phyloP scores from a whole-genome alignment of 2,888 invertebrate genomes.

The Tuberolachnus salignus region DNA sequence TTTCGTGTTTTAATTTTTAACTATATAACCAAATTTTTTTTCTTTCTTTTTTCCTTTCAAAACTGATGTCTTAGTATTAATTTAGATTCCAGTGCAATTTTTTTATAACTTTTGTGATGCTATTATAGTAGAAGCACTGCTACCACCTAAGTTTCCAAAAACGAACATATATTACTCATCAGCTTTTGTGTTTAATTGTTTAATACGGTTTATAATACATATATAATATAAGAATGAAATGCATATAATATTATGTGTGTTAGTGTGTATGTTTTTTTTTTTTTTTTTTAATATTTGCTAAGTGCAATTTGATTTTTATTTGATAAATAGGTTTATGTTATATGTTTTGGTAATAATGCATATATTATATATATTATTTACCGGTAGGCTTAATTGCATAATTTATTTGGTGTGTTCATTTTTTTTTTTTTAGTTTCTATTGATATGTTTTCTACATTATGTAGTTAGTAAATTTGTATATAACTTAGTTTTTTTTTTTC shows the following conservation, averaged over 20 bases:
- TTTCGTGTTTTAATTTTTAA: constrained; percentile 38
- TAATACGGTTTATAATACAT: constrained; percentile 25
- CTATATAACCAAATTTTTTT: constrained; percentile 42
- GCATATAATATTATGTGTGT: constrained; percentile 28
- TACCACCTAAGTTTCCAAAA: constrained; percentile 51
- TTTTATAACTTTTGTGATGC: constrained; percentile 48
- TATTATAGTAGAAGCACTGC: constrained; percentile 34
- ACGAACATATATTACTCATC: constrained; percentile 32
- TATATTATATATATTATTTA: not conserved
- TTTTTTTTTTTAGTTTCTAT: constrained; percentile 22
- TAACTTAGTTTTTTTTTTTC: constrained; percentile 9
- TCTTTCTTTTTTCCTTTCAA: constrained; percentile 37
- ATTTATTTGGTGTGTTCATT: constrained; percentile 36
- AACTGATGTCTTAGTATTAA: constrained; percentile 41
- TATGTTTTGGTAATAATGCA: not conserved
- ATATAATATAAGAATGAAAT: constrained; percentile 35
- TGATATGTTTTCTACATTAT: constrained; percentile 16
- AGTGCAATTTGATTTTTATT: constrained; percentile 43
- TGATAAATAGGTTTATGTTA: not conserved
- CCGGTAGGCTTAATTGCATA: not conserved
- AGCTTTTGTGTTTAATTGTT: constrained; percentile 38
- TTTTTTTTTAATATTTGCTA: constrained; percentile 34
- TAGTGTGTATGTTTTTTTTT: constrained; percentile 15
- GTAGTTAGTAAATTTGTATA: constrained; percentile 27
- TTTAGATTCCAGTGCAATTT: constrained; percentile 52